These are phyloP conservation scores for Cyaniris semiargus DNA, from an alignment of 2,888 invertebrate genomes.

Conservation along the genomic window DNA sequence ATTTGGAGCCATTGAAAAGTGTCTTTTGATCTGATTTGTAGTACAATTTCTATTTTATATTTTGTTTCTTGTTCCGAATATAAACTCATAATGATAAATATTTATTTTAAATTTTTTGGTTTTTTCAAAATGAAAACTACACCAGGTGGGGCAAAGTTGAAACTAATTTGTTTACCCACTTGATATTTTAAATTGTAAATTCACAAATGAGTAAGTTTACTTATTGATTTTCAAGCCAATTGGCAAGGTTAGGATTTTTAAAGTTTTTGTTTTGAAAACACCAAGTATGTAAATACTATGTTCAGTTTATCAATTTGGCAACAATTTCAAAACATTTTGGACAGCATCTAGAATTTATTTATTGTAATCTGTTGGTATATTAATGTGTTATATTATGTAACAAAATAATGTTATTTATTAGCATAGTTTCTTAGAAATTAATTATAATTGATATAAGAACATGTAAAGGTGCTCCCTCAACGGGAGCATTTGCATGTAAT, in stretches of 20 bases:
- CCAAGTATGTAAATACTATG: background rate
- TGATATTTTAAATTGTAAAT: too few species aligned
- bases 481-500: too few species aligned
- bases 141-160: background rate
- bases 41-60: background rate
- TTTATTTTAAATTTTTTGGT: background rate
- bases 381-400: background rate
- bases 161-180: background rate
- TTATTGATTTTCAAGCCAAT: too few species aligned
- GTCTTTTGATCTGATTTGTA: conserved; percentile 3
- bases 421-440: background rate
- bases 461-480: too few species aligned
- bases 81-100: background rate
- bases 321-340: background rate
- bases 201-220: too few species aligned
- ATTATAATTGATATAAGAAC: background rate
- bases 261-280: background rate
- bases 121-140: background rate
- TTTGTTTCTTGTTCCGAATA: background rate
- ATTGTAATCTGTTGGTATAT: background rate
- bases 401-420: background rate
- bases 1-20: background rate
- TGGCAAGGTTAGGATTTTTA: too few species aligned
- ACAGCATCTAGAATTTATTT: background rate
- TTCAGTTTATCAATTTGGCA: background rate